phyloP scores from a whole-genome alignment of 2,797 vertebrate species.

The Sardinella longiceps region DNA sequence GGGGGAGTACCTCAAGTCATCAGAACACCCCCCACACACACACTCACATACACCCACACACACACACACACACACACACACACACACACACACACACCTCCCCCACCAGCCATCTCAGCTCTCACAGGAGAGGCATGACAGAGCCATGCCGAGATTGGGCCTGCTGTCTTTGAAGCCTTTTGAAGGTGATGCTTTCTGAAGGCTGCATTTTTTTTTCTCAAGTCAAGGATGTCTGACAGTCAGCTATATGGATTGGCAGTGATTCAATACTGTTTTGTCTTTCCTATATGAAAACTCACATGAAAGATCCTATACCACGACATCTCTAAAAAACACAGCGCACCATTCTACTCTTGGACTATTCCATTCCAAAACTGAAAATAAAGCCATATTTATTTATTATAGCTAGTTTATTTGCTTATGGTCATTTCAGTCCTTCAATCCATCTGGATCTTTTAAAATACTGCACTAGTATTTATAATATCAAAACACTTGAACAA shows the following conservation, averaged over 20 bases:
- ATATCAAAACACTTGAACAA: too few relatives aligned
- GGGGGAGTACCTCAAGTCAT: conserved; percentile 16
- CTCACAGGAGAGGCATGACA: conserved; percentile 57
- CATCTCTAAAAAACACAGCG: neutral
- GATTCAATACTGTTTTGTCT: neutral
- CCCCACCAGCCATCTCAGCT: conserved; percentile 36
- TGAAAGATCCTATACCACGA: neutral
- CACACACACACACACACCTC: neutral
- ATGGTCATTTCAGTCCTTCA: too few relatives aligned
- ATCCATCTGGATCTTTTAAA: too few relatives aligned
- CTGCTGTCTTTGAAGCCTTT: conserved; percentile 18
- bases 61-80: neutral
- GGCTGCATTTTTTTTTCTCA: neutral
- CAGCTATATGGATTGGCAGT: neutral
- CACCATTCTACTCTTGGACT: neutral
- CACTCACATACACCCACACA: neutral
- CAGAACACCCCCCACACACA: neutral
- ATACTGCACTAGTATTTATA: too few relatives aligned
- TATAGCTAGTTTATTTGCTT: too few relatives aligned
- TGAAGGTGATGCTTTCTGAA: conserved; percentile 15
- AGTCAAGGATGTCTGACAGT: neutral
- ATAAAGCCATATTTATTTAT: neutral
- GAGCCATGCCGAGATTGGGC: conserved; percentile 3
- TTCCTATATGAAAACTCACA: neutral
- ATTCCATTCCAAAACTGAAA: neutral